Evolutionary conservation across 2,888 invertebrate species (phyloP), one percentile per base, ranked within the genome.

Genomic region (Trypoxylon attenuatum): DNA sequence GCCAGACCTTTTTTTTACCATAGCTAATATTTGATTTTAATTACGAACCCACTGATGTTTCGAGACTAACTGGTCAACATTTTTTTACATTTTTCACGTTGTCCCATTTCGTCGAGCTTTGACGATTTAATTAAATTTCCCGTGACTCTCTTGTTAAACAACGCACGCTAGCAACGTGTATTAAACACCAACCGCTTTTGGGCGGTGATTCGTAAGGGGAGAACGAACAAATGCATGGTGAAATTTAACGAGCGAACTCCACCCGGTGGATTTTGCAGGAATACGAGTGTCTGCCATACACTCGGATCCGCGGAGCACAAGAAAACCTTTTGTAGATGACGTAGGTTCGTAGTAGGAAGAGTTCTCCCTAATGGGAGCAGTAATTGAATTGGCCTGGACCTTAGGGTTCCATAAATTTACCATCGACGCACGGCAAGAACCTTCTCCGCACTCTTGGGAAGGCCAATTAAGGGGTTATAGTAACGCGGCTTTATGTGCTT

Each of bases 381-480:
- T 73, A 73, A 73, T 71, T 73, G 69, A 74, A 74, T 76, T 77
- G 71, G 42, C 27, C 47, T 51, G 62, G 58, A 60, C 64, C 73
- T 73, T 51, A 69, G 73, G 63, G 64, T 56, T 59, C 71, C 67
- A 73, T 76, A 71, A 77, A 71, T 76, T 73, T 73, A 39, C 59
- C 54, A 66, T 76, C 61, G 70, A 73, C 69, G 64, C 68, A 66
- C 51, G 46, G 70, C 64, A 65, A 68, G 66, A 74, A 70, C 64
- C 62, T 47, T 59, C 46, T 42, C 21, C 43, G 49, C 52, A 56
- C 71, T 63, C 69, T 46, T 52, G 77, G 75, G 73, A 75, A 58
- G 73, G 71, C 73, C 75, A 80, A 77, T 76, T 76, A 77, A 75
- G 71, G 70, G 70, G 76, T 75, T 69, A 77, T 76, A 62, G 72